Conservation (phyloP, 2,797 vertebrate species). For the Enteromius argenteus region DNA sequence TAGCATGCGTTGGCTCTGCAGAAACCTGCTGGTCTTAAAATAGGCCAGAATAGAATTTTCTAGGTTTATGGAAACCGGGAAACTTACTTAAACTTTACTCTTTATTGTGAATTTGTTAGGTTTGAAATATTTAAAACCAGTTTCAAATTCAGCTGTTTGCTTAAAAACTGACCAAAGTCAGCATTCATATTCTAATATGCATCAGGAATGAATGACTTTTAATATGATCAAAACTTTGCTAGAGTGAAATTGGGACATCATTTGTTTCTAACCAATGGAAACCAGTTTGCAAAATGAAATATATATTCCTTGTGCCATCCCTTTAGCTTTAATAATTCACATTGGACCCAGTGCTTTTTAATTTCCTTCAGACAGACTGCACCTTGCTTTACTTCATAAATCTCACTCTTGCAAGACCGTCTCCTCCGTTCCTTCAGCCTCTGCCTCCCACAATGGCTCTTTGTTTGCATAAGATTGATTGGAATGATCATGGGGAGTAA, state of each 20-base stretch:
- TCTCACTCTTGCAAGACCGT: conserved; percentile 1
- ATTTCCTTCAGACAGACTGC: conserved; percentile 23
- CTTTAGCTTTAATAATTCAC: conserved; percentile 14
- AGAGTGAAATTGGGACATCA: not conserved
- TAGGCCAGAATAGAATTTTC: not conserved
- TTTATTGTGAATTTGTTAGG: conserved; percentile 40
- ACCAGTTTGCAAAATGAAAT: not conserved
- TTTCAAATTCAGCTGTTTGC: not conserved
- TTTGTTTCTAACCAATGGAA: not conserved
- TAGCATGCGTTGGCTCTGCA: conserved; percentile 15
- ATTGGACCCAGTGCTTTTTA: conserved; percentile 22
- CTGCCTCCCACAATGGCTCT: conserved; percentile 8
- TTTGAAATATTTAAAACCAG: not conserved
- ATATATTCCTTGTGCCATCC: not conserved
- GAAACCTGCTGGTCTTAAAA: conserved; percentile 14
- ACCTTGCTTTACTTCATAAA: conserved; percentile 21
- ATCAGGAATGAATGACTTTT: not conserved
- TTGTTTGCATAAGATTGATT: conserved; percentile 45
- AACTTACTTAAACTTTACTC: not conserved
- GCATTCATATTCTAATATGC: not conserved
- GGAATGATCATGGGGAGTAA: conserved; percentile 39
- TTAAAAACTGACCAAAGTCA: not conserved
- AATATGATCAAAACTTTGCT: not conserved
- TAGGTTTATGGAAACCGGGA: not conserved
- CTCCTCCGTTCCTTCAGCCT: conserved; percentile 14